Evolutionary conservation across 2,113 vertebrate species (phyloP), one percentile per base, ranked within the genome.

Genomic region (Periophthalmus modestus): DNA sequence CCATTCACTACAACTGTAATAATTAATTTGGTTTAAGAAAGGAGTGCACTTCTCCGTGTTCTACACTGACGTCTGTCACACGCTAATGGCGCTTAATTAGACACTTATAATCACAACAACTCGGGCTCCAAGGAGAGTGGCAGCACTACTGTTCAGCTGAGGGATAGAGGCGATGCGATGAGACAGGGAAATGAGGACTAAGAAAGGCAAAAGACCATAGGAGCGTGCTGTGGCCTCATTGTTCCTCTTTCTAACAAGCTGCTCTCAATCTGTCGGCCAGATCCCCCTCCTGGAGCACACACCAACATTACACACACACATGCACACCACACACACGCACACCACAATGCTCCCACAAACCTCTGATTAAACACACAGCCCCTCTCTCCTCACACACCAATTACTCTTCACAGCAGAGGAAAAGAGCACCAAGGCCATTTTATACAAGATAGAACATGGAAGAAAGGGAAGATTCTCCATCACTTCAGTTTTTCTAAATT

Each of bases 211-310:
- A 66, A 82, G 79, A 69, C 72, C 69, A 74, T 71, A 79, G 71
- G 77, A 81, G 78, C 82, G 72, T 82, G 84, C 85, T 83, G 78
- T 86, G 85, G 83, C 86, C 87, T 86, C 90, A 89, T 92, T 93
- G 90, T 91, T 92, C 84, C 78, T 75, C 85, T 80, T 87, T 87
- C 87, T 91, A 93, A 94, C 88, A 87, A 92, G 92, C 87, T 91
- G 91, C 88, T 91, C 89, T 92, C 89, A 94, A 93, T 92, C 92
- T 92, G 87, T 90, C 80, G 82, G 84, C 89, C 88, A 89, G 89
- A 93, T 90, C 85, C 88, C 81, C 77, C 81, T 84, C 86, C 79
- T 79, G 82, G 74, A 89, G 74, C 80, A 69, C 72, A 71, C n/a
- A 68, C 71, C 63, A 2, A 1, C 73, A 58, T 52, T 66, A 47